These are phyloP conservation scores for Protomyctophum bolini DNA, from an alignment of 2,113 vertebrate species.

Conservation along the genomic window DNA sequence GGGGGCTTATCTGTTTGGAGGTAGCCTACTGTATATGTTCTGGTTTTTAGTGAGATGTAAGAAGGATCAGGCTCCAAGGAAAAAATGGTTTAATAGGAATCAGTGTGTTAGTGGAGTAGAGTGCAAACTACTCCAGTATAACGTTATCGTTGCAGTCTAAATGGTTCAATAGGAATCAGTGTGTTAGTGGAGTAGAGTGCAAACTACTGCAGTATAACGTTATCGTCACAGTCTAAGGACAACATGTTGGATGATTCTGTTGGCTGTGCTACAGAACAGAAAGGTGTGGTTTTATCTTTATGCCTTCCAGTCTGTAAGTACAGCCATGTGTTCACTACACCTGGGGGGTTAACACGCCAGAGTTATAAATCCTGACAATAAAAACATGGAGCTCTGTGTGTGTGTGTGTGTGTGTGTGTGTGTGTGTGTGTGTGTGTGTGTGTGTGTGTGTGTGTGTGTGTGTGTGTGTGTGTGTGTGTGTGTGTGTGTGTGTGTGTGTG, in stretches of 20 bases:
- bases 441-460: no score
- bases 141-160: background rate
- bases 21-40: no score
- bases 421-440: no score
- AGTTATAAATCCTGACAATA: slow-evolving; percentile 63
- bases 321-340: slow-evolving; percentile 29
- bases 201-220: background rate
- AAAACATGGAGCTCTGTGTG: slow-evolving; percentile 52
- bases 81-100: no score
- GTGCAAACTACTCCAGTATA: background rate
- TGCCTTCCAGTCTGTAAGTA: slow-evolving; percentile 43
- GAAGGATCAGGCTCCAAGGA: no score
- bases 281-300: slow-evolving; percentile 27
- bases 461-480: no score
- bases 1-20: no score
- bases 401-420: no score
- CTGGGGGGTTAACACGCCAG: slow-evolving; percentile 45
- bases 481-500: slow-evolving; percentile 11
- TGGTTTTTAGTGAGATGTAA: no score
- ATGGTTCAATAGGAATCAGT: no score
- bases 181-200: background rate
- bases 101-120: background rate
- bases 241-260: background rate
- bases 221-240: background rate
- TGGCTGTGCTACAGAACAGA: background rate